Base-by-base conservation (phyloP, 92 coral and sea anemone genomes). In the Epizoanthus illoricatus region DNA sequence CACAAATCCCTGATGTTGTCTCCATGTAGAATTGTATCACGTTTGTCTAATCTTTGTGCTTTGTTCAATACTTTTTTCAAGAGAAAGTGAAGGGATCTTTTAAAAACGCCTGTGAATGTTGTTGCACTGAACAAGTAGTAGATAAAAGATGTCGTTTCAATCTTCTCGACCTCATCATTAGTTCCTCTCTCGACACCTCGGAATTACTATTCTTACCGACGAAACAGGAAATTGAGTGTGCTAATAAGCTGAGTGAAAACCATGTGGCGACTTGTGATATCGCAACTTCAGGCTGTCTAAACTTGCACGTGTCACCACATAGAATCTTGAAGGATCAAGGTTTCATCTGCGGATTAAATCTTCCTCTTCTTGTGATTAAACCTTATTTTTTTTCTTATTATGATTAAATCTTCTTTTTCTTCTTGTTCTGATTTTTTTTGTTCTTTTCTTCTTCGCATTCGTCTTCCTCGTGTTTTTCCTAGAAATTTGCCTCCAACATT, bases 221-320 rank as follows among this genome's bases (percentile, higher is more conserved):
- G 69, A 60, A 76, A 63, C 82, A 43, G 82, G 82, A 78, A 78
- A 78, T 21, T 19, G 20, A 39, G 11, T 43, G 61, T 63, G 82
- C 82, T 78, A 78, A 78, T 78, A 78, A 78, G 82, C 71, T 78
- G 69, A 41, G 24, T 78, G 82, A 78, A 75, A 62, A 62, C 71
- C 71, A 78, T 78, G 45, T 78, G 82, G 82, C 17, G 66, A 63
- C 41, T 62, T 36, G 71, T 52, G 82, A 78, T 78, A 78, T 78
- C 59, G 36, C 70, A 9, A 43, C 62, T 20, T 58, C 5, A 49
- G 18, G 52, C 56, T 11, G 7, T 1, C 7, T 13, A 13, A n/a
- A 33, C 23, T 62, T 56, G 57, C 71, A 43, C 71, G 82, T 78
- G 82, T 33, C 72, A 56, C 65, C 4, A 52, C 4, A 24, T 9